Evolutionary conservation across 1,140 invertebrate species (phyloP), one percentile per base, ranked within the genome.

Genomic region (Drosophila mayri): DNA sequence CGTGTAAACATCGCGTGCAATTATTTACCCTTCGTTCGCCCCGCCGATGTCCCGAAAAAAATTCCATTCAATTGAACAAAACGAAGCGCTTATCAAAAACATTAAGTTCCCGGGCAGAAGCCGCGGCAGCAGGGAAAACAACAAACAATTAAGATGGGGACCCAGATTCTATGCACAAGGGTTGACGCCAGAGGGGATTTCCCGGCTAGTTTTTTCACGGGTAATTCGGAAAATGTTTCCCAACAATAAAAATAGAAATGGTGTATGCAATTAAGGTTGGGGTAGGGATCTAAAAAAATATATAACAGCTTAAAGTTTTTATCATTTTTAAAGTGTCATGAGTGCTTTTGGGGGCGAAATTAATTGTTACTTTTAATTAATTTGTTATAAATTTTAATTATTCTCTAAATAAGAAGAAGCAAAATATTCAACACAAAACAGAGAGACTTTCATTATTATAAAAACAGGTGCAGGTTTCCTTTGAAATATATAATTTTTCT

Each of bases 1-100:
- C 82, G 82, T 86, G 82, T 75, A 86, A 79, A 72, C 82, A 86
- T 86, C 82, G 82, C 82, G 82, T 86, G 82, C 82, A 86, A 86
- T 86, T 86, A 86, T 81, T 81, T 85, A 52, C 37, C 58, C 44
- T 55, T 76, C 61, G 40, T 65, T 47, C 37, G 38, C 54, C 28
- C 41, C 41, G 14, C 20, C 14, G 14, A 55, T 54, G 12, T 18
- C 44, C 43, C 44, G 22, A 67, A 66, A 72, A 68, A 65, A 50
- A 67, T 75, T 47, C 59, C 74, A 74, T 74, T 66, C 66, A 85
- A 81, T 76, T 73, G 74, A 75, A 70, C 82, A 86, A 81, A 85
- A 86, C 75, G 82, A 79, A 76, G 50, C 43, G 75, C 75, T 86
- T 81, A 81, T 79, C 77, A 72, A 79, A 71, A 85, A 67, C 77